Base-by-base conservation (phyloP, 2,888 invertebrate species). In the Anarsia innoxiella region DNA sequence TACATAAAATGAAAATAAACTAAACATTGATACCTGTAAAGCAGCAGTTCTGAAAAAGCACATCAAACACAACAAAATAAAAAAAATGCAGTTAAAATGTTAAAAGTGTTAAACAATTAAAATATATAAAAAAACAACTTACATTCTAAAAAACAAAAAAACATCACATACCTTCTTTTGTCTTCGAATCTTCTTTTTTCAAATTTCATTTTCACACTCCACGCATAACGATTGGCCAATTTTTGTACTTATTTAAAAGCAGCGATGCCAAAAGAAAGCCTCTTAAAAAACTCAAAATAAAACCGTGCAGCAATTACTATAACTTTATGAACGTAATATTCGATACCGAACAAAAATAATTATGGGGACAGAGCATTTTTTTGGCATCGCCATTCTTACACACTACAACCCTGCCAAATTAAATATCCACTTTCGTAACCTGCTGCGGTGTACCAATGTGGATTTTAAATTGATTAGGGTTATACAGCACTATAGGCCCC, bases 401-500 rank as follows among this genome's bases (percentile, higher is more conserved):
- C 65, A 66, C 63, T 71, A 74, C 61, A 51, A 71, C 51, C 63
- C 68, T 66, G 56, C 65, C 56, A 57, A 54, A 53, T 67, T 60
- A 52, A 62, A 55, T 59, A 62, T 55, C 51, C 25, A 28, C 51
- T 42, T 12, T 15, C 13, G 19, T 11, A 16, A 33, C 3, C 15
- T 26, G 3, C n/a, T 9, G n/a, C n/a, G n/a, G n/a, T 9, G n/a
- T n/a, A 19, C 38, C 40, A 49, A 48, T 45, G 50, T 37, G 44
- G 59, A 54, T 53, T 63, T 59, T 47, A 10, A 67, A 59, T 54
- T 55, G 42, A 59, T 48, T 56, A 61, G 59, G 2, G 25, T 9
- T 59, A 53, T 67, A 58, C 71, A 72, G 75, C 80, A 77, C 79
- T 71, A 74, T 78, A 82, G 75, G 79, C 75, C 73, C 75, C 72